Percentiles rank a stretch among this genome's conserved stretches.
phyloP scores from a whole-genome alignment of 1,140 invertebrate species.

The Battus philenor region DNA sequence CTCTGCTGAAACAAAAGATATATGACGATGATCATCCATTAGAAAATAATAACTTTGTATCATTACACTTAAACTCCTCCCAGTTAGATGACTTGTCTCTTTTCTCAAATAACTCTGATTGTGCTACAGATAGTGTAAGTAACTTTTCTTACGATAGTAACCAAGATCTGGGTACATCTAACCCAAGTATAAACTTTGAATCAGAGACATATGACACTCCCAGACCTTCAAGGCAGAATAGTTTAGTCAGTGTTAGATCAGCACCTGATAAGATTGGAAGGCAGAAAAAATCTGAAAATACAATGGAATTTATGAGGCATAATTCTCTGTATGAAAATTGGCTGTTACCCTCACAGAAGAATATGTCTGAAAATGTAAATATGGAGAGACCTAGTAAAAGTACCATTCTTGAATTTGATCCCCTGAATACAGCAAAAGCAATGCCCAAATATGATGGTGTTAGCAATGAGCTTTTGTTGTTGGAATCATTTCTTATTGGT shows the following conservation, averaged over 20 bases:
- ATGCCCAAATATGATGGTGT: conserved; percentile 49
- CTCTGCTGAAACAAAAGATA: conserved; percentile 54
- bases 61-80: conserved; percentile 38
- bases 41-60: conserved; percentile 26
- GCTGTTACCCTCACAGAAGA: conserved; percentile 35
- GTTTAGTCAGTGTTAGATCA: conserved; percentile 37
- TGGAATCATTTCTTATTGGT: conserved; percentile 60
- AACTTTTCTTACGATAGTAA: conserved; percentile 54
- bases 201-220: conserved; percentile 53
- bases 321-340: conserved; percentile 61
- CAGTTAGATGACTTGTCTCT: conserved; percentile 58
- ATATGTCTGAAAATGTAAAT: conserved; percentile 15
- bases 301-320: conserved; percentile 43
- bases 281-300: conserved; percentile 42
- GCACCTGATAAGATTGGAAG: conserved; percentile 45
- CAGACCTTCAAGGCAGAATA: conserved; percentile 43
- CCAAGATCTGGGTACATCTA: conserved; percentile 24
- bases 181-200: conserved; percentile 28
- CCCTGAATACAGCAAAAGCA: conserved; percentile 36
- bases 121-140: conserved; percentile 47
- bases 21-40: conserved; percentile 27
- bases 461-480: conserved; percentile 58
- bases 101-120: conserved; percentile 56
- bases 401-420: conserved; percentile 67
- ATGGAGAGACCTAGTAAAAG: conserved; percentile 48